Evolutionary conservation across 2,888 invertebrate genomes (phyloP).

Genomic region (Luperina nickerlii): DNA sequence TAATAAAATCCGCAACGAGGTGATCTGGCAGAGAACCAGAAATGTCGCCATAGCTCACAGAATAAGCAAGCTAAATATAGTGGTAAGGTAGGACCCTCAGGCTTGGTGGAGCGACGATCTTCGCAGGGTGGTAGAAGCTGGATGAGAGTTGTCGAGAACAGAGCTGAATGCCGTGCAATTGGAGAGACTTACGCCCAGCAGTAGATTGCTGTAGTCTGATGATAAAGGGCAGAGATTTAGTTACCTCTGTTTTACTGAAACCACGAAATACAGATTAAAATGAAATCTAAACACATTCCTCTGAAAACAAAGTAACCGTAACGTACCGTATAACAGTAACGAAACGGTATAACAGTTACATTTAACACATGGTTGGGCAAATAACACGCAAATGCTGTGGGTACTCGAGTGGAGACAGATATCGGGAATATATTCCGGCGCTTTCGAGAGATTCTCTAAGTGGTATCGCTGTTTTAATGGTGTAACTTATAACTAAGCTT

Average conservation of each 20-base stretch:
- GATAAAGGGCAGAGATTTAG: not conserved
- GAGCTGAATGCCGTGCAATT: too few species aligned
- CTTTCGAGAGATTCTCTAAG: not conserved
- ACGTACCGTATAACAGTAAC: slow-evolving; percentile 1
- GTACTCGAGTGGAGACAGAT: not conserved
- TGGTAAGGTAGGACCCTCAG: too few species aligned
- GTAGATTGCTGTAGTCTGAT: too few species aligned
- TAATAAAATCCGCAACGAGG: too few species aligned
- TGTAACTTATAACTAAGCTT: not conserved
- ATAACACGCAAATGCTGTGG: not conserved
- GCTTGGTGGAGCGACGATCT: too few species aligned
- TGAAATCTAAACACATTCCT: not conserved
- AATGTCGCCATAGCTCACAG: too few species aligned
- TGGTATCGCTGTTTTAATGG: not conserved
- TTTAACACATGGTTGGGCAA: slow-evolving; percentile 13
- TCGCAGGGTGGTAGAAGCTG: too few species aligned
- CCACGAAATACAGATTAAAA: not conserved
- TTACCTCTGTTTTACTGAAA: not conserved
- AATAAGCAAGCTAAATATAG: too few species aligned
- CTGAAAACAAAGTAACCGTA: not conserved
- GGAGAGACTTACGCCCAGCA: too few species aligned
- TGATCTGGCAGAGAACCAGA: too few species aligned
- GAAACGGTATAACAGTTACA: slow-evolving; percentile 15
- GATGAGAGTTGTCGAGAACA: too few species aligned
- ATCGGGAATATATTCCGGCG: not conserved